A percentile compares a stretch with the other conserved stretches of the same genome.
phyloP scores from a whole-genome alignment of 2,797 vertebrate species.

The Neosilurus mollespiculum region DNA sequence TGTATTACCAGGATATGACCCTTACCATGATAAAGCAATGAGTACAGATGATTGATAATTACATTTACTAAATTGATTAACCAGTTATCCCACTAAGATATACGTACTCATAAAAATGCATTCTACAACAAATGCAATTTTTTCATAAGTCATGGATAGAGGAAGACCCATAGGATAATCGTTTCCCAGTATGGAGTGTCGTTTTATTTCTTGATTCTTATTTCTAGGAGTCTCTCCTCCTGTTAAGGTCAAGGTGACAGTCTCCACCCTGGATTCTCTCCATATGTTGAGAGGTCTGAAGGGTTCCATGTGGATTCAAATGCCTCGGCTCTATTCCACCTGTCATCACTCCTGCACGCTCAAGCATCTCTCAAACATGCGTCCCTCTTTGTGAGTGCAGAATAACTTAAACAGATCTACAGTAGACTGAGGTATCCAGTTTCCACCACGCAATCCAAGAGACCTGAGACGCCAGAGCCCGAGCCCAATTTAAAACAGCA shows the following conservation, averaged over 20 bases:
- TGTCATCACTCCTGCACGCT: conserved; percentile 51
- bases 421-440: conserved; percentile 49
- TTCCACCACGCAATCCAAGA: conserved; percentile 52
- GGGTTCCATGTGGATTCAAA: conserved; percentile 49
- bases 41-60: background rate
- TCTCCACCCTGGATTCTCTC: conserved; percentile 41
- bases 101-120: background rate
- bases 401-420: conserved; percentile 50
- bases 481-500: conserved; percentile 49
- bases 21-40: background rate
- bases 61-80: too few relatives aligned
- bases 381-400: conserved; percentile 44
- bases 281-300: conserved; percentile 51
- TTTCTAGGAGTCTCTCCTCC: conserved; percentile 29
- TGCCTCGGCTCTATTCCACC: conserved; percentile 53
- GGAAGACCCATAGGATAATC: background rate
- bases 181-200: background rate
- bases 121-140: background rate
- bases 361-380: conserved; percentile 49
- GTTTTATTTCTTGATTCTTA: conserved; percentile 32
- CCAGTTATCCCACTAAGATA: background rate
- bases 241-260: conserved; percentile 45
- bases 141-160: background rate
- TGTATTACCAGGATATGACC: background rate
- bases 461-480: conserved; percentile 51